Evolutionary conservation across 2,113 vertebrate species (phyloP).

Genomic region (Oxyura jamaicensis): DNA sequence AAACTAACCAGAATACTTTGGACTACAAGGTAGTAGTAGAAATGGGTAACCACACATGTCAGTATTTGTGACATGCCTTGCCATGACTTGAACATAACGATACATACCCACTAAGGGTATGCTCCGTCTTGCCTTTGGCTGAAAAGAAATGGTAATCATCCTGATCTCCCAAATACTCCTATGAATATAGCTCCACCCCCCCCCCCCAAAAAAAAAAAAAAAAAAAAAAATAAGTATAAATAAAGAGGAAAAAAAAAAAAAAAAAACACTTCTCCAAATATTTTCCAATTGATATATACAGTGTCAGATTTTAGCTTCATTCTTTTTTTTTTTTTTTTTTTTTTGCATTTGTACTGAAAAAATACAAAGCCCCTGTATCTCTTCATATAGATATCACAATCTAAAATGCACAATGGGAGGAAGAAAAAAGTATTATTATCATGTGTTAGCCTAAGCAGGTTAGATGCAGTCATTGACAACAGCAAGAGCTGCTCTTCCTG

Average conservation of each 20-base stretch:
- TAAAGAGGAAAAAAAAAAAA: not conserved
- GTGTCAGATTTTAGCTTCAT: not conserved
- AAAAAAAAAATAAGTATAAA: not conserved
- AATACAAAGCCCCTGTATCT: not conserved
- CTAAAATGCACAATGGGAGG: not conserved
- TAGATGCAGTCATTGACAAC: not conserved
- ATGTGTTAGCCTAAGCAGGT: not conserved
- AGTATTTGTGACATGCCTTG: not conserved
- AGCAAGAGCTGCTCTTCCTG: not conserved
- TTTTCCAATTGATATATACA: not conserved
- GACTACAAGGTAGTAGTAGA: not conserved
- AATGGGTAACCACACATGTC: not conserved
- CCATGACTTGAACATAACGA: not conserved
- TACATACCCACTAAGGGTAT: not conserved
- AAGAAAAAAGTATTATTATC: not conserved
- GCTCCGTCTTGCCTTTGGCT: not conserved
- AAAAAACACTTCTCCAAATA: fast-evolving
- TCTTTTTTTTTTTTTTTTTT: too few relatives aligned
- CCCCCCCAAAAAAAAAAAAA: too few relatives aligned
- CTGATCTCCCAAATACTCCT: not conserved
- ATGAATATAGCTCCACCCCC: too few relatives aligned
- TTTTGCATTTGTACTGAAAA: not conserved
- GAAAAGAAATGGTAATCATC: not conserved
- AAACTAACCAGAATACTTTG: not conserved
- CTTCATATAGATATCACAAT: not conserved